Conservation (phyloP, 2,797 vertebrate species). For the Myotis vivesi region DNA sequence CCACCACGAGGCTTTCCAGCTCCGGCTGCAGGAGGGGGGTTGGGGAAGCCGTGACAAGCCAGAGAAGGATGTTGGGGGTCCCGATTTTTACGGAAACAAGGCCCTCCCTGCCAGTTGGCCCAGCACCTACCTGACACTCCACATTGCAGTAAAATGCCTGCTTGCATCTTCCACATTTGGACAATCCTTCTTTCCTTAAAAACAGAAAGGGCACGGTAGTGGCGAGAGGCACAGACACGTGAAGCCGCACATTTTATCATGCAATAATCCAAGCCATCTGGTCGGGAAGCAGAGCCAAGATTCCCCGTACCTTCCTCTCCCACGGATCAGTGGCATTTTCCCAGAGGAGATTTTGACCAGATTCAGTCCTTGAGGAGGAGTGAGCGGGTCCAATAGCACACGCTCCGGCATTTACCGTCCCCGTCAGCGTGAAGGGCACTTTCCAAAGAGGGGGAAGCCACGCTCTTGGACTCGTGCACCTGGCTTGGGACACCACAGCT, state of each 20-base stretch:
- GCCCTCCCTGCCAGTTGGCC: not conserved
- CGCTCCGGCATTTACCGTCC: rapidly evolving
- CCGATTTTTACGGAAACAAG: not conserved
- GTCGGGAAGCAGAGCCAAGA: not conserved
- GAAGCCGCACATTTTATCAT: not conserved
- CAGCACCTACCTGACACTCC: constrained; percentile 92
- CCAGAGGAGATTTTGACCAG: not conserved
- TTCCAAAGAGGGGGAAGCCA: not conserved
- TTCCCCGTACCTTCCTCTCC: not conserved
- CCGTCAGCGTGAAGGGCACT: not conserved
- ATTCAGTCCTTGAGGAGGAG: not conserved
- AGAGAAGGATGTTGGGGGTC: not conserved
- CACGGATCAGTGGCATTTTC: not conserved
- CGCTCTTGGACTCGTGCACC: rapidly evolving
- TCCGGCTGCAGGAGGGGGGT: not conserved
- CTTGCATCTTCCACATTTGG: constrained; percentile 97
- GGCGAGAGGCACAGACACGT: not conserved
- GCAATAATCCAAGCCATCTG: not conserved
- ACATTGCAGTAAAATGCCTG: constrained; percentile 96
- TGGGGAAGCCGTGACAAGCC: not conserved
- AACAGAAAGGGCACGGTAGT: constrained; percentile 77
- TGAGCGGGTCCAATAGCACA: not conserved
- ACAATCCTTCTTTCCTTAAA: constrained; percentile 93
- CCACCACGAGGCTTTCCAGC: not conserved
- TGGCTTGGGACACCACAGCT: not conserved